Evolutionary conservation across 2,888 invertebrate genomes (phyloP), one percentile per base, ranked within the genome.

Genomic region (Electrophaes corylata): DNA sequence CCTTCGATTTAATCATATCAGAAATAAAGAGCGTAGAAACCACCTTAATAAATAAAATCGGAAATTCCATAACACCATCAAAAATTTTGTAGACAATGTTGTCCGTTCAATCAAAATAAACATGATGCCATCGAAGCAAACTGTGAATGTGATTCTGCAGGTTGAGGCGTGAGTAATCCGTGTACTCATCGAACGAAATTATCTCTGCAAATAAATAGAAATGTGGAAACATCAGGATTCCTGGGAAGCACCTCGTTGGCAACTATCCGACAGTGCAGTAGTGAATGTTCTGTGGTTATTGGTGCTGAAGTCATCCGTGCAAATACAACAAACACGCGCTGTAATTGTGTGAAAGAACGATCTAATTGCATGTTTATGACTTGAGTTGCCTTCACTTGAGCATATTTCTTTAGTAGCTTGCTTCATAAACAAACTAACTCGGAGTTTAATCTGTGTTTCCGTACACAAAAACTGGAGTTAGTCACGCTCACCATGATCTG

Each of bases 241-340:
- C 49, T 50, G 62, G 64, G 64, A 64, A 64, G 47, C 57, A 61
- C 64, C 65, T 57, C 50, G 46, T 60, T 67, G 63, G 60, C 61
- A 60, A 35, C 35, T 35, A 33, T 26, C 57, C 52, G 18, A 26
- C 51, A 16, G 45, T 41, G 29, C 18, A 18, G 45, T 35, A 31
- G 39, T 41, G 48, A n/a, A 11, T 29, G 33, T 20, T 39, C 57
- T 39, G 43, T 46, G 8, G n/a, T 10, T 16, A 37, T 43, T 35
- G 57, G 29, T 39, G 29, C 47, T 67, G 65, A 65, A 65, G 46
- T 72, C 70, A 69, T 68, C 63, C 33, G 47, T 60, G 64, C 57
- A 62, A 71, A 69, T 64, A 68, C 50, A 52, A n/a, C 10, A 14
- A 43, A 26, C n/a, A 14, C 23, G 10, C 35, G 20, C 48, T 35